Conservation (phyloP, 2,797 vertebrate genomes). For the Acropternis orthonyx region DNA sequence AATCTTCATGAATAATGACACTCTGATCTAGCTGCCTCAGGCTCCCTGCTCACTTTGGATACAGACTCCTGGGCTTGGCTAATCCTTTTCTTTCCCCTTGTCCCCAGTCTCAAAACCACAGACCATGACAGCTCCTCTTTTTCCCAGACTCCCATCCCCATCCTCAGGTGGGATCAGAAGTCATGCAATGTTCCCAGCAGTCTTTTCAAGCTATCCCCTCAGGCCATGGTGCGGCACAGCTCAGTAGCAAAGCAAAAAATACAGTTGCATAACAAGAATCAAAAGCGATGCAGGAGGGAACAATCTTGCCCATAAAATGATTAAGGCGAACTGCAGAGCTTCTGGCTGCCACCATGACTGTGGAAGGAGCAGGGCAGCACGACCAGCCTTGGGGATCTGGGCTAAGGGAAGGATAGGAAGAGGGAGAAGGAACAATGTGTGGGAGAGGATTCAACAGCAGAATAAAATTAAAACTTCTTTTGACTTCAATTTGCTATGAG, state of each 20-base stretch:
- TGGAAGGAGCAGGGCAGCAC: not conserved
- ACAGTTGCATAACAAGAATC: not conserved
- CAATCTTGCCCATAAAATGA: not conserved
- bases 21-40: not conserved
- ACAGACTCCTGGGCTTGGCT: not conserved
- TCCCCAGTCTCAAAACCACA: not conserved
- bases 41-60: not conserved
- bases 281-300: not conserved
- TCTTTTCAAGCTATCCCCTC: not conserved
- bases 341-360: not conserved
- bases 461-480: not conserved
- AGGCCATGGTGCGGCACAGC: not conserved
- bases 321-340: not conserved
- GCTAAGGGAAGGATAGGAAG: not conserved
- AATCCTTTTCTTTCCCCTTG: not conserved
- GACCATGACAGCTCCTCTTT: not conserved
- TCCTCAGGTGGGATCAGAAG: not conserved
- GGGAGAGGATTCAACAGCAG: not conserved
- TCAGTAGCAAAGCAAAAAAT: not conserved
- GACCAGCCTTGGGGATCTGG: not conserved
- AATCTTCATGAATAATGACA: constrained; percentile 11
- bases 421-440: not conserved
- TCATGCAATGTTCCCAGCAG: not conserved
- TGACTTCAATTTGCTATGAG: not conserved
- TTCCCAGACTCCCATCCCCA: not conserved